These are phyloP conservation scores for Rhodinocichla rosea DNA, from an alignment of 2,113 vertebrate species.

Conservation along the genomic window DNA sequence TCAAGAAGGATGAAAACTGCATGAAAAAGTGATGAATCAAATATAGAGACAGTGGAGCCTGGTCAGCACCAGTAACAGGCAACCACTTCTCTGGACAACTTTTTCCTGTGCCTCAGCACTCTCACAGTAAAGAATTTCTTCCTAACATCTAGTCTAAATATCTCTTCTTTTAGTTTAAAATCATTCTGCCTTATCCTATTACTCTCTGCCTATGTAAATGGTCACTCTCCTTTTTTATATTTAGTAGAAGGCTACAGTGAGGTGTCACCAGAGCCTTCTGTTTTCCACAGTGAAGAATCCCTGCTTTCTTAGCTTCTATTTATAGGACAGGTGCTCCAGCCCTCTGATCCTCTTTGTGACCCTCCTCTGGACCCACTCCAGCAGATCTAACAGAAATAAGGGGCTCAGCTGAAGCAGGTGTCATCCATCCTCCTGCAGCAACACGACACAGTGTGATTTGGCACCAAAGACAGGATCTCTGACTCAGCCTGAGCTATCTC, in stretches of 20 bases:
- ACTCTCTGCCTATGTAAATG: neutral
- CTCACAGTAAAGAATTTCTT: neutral
- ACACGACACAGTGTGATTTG: fast-evolving
- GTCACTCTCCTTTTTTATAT: neutral
- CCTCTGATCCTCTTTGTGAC: neutral
- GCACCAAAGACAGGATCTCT: neutral
- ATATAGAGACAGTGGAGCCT: neutral
- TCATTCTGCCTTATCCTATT: neutral
- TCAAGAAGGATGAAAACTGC: neutral
- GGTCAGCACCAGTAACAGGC: neutral
- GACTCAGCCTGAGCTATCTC: neutral
- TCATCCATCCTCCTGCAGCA: neutral
- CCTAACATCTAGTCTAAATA: neutral
- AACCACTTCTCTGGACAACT: neutral
- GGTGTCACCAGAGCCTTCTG: neutral
- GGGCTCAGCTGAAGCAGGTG: neutral
- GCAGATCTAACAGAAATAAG: neutral
- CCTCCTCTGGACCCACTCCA: neutral
- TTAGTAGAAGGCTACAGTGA: neutral
- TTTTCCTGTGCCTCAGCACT: neutral
- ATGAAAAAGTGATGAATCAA: neutral
- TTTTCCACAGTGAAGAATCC: neutral
- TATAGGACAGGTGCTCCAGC: neutral
- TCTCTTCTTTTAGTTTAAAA: neutral
- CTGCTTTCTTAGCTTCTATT: neutral